A percentile compares a stretch with the other conserved stretches of the same genome.
Conservation (phyloP, 2,888 invertebrate genomes). For the Automeris io region DNA sequence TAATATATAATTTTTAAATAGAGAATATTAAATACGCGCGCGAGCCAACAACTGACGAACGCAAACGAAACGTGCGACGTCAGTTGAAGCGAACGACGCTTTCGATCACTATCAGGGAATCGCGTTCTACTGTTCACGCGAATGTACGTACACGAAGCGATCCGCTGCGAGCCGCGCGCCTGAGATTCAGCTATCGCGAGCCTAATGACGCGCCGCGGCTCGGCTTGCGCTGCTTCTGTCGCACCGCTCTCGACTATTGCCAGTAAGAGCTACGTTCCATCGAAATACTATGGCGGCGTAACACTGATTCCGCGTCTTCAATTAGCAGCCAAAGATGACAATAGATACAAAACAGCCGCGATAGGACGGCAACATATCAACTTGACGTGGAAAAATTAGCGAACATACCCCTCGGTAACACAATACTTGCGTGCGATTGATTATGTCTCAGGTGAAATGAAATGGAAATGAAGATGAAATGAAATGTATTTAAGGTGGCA, state of each 20-base stretch:
- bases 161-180: conserved; percentile 33
- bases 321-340: too few species aligned
- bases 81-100: conserved; percentile 35
- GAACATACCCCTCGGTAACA: too few species aligned
- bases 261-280: too few species aligned
- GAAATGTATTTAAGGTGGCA: too few species aligned
- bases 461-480: too few species aligned
- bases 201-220: conserved; percentile 6
- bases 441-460: too few species aligned
- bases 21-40: conserved; percentile 46
- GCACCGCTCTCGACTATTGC: conserved; percentile 37
- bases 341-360: too few species aligned
- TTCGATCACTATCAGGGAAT: conserved; percentile 13
- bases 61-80: conserved; percentile 40
- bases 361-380: too few species aligned
- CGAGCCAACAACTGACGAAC: conserved; percentile 37
- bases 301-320: too few species aligned
- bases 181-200: conserved; percentile 64
- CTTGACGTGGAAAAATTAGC: too few species aligned
- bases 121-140: conserved; percentile 28
- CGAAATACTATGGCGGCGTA: too few species aligned
- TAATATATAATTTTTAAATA: conserved; percentile 6
- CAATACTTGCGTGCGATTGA: too few species aligned
- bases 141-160: conserved; percentile 16
- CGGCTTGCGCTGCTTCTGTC: conserved; percentile 19